Evolutionary conservation across 2,888 invertebrate genomes (phyloP).

Genomic region (Dynastes maya): DNA sequence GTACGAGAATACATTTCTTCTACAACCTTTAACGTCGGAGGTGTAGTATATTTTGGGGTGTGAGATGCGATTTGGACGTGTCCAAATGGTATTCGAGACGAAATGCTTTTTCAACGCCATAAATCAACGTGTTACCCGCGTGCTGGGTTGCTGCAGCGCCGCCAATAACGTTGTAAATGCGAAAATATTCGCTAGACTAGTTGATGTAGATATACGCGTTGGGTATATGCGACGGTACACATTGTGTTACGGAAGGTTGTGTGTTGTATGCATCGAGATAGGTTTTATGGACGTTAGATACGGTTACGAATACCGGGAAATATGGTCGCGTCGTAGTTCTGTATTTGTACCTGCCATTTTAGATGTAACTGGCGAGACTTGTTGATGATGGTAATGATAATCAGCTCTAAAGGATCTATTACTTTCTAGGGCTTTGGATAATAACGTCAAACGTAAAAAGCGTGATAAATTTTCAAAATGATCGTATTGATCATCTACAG

Average conservation of each 20-base stretch:
- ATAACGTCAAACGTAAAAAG: no score
- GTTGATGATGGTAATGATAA: background rate
- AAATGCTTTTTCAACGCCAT: no score
- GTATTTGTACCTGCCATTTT: background rate
- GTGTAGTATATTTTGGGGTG: no score
- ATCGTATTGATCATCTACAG: no score
- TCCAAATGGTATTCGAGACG: constrained; percentile 5
- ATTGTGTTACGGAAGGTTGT: no score
- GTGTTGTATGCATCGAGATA: background rate
- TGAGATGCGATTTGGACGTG: background rate
- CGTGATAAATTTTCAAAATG: no score
- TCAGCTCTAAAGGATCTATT: background rate
- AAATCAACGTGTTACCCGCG: no score
- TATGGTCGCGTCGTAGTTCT: background rate
- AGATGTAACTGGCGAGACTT: background rate
- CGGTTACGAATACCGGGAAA: background rate
- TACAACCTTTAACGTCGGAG: constrained; percentile 11
- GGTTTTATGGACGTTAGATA: constrained; percentile 8
- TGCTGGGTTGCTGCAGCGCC: no score
- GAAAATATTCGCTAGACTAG: no score
- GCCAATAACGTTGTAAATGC: no score
- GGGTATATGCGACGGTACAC: background rate
- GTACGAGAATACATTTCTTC: constrained; percentile 22
- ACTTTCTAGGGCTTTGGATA: background rate
- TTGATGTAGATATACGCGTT: no score